Percentiles rank a stretch among this genome's conserved stretches.
These are phyloP conservation scores for Hymenochirus boettgeri DNA, from an alignment of 2,113 vertebrate species.

Conservation along the genomic window DNA sequence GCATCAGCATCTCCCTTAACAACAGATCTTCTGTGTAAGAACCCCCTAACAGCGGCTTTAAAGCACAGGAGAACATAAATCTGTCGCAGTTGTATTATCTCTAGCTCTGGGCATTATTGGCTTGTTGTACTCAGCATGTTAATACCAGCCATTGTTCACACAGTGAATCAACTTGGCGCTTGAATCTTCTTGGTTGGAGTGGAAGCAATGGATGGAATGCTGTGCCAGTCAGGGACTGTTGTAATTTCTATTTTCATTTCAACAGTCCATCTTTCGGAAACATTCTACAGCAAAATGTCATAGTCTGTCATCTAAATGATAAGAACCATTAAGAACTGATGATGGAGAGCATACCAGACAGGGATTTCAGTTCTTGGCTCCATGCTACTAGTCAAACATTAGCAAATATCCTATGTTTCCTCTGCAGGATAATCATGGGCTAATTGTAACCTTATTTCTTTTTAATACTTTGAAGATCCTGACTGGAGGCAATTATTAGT, in stretches of 20 bases:
- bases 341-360: conserved; percentile 45
- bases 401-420: conserved; percentile 45
- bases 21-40: not conserved
- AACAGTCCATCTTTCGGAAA: conserved; percentile 35
- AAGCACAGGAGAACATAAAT: not conserved
- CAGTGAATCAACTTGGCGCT: conserved; percentile 34
- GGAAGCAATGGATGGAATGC: conserved; percentile 24
- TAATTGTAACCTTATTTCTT: conserved; percentile 52
- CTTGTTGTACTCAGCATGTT: conserved; percentile 5
- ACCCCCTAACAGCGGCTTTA: not conserved
- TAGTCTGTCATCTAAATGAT: conserved; percentile 60
- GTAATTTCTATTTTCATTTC: conserved; percentile 43
- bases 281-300: conserved; percentile 44
- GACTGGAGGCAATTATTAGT: conserved; percentile 68
- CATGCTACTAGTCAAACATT: conserved; percentile 44
- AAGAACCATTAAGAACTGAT: conserved; percentile 13
- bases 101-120: conserved; percentile 11
- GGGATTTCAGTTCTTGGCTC: conserved; percentile 39
- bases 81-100: conserved; percentile 24
- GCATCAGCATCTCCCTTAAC: not conserved
- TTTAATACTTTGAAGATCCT: conserved; percentile 72
- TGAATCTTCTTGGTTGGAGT: conserved; percentile 33
- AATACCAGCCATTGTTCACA: conserved; percentile 12
- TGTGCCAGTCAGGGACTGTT: conserved; percentile 35
- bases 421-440: conserved; percentile 50